Evolutionary conservation across 1,140 invertebrate species (phyloP).

Genomic region (Pseudomyrmex gracilis): DNA sequence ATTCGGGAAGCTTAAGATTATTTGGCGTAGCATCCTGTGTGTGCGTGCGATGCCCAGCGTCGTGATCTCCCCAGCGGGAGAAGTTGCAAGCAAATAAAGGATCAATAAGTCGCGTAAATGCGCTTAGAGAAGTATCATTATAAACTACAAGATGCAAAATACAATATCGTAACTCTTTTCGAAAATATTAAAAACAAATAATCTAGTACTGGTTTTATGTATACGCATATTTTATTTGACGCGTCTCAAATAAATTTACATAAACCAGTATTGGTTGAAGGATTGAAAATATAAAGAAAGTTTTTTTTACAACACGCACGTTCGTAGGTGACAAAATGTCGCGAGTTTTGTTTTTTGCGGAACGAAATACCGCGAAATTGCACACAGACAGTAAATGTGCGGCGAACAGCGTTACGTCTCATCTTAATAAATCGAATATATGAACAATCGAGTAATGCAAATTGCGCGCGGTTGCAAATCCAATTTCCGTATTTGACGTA

Average conservation of each 20-base stretch:
- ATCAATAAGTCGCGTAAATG: not conserved
- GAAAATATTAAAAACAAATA: too few relatives aligned
- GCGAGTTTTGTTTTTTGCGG: not conserved
- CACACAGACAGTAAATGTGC: too few relatives aligned
- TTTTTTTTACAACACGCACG: not conserved
- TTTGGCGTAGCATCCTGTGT: slow-evolving; percentile 14
- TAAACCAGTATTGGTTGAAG: too few relatives aligned
- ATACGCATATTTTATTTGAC: too few relatives aligned
- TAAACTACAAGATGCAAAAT: too few relatives aligned
- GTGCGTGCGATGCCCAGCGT: not conserved
- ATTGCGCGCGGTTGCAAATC: not conserved
- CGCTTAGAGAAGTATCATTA: not conserved
- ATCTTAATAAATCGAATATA: not conserved
- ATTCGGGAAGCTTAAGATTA: slow-evolving; percentile 30
- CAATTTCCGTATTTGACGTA: not conserved
- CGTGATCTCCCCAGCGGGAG: not conserved
- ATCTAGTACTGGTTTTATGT: too few relatives aligned
- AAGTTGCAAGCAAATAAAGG: slow-evolving; percentile 16
- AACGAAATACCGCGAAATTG: too few relatives aligned
- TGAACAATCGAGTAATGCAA: not conserved
- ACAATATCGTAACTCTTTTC: too few relatives aligned
- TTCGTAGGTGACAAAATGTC: not conserved
- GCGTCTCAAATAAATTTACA: too few relatives aligned
- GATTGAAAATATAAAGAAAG: not conserved
- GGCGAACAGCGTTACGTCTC: too few relatives aligned